These are phyloP conservation scores for Helarctos malayanus DNA, from an alignment of 2,797 vertebrate species.

Conservation along the genomic window DNA sequence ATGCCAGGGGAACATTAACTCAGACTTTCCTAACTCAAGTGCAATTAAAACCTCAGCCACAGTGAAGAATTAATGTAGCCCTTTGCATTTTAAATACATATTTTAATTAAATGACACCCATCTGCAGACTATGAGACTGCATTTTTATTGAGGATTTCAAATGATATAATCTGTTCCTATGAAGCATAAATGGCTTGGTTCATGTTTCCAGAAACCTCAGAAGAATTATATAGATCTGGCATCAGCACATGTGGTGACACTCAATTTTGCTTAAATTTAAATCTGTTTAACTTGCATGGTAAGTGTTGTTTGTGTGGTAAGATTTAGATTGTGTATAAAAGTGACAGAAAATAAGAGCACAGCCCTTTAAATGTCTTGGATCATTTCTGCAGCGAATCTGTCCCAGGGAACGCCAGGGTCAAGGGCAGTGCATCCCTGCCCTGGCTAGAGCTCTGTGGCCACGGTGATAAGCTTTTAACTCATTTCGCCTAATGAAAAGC, in stretches of 20 bases:
- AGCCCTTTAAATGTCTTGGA: conserved; percentile 1
- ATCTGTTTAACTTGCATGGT: conserved; percentile 72
- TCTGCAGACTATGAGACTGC: conserved; percentile 86
- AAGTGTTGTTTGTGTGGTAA: conserved; percentile 65
- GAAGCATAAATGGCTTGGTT: conserved; percentile 81
- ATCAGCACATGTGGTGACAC: conserved; percentile 63
- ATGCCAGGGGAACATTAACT: conserved; percentile 84
- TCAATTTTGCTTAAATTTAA: conserved; percentile 72
- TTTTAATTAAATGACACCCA: conserved; percentile 87
- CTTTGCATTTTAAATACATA: conserved; percentile 86
- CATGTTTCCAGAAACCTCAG: conserved; percentile 81
- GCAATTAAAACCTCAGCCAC: conserved; percentile 86
- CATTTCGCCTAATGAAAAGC: neutral
- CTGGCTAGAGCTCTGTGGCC: neutral
- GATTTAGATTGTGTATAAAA: conserved; percentile 9
- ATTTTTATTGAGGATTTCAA: conserved; percentile 86
- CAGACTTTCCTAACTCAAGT: conserved; percentile 85
- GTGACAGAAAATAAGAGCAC: conserved; percentile 23
- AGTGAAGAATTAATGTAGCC: conserved; percentile 82
- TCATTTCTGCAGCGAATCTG: neutral
- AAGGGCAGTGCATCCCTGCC: neutral
- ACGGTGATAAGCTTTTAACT: neutral
- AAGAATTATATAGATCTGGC: conserved; percentile 75
- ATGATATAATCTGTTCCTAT: conserved; percentile 84
- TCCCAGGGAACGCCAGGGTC: neutral